A percentile compares a stretch with the other conserved stretches of the same genome.
Conservation (phyloP, 2,888 invertebrate genomes). For the Thysanoteuthis rhombus region DNA sequence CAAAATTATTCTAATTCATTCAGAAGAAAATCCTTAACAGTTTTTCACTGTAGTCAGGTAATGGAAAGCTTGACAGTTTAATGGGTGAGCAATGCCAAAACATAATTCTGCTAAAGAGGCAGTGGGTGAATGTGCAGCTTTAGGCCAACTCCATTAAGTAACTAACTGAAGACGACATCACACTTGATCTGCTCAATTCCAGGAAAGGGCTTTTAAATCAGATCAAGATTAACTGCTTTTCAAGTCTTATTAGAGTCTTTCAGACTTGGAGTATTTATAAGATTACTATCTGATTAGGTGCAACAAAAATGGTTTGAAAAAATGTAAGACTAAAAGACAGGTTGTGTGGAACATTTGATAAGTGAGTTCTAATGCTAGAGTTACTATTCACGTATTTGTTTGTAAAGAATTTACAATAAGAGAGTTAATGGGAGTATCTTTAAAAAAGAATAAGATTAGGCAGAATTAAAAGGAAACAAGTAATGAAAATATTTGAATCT, state of each 20-base stretch:
- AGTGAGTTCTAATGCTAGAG: neutral
- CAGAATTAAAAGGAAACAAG: neutral
- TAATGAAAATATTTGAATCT: neutral
- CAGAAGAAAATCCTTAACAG: neutral
- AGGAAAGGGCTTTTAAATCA: neutral
- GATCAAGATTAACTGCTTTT: neutral
- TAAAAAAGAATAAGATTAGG: neutral
- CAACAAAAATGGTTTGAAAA: neutral
- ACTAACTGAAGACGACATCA: neutral
- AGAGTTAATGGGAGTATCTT: neutral
- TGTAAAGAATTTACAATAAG: neutral
- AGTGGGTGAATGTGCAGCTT: neutral
- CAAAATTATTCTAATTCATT: neutral
- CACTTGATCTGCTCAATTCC: neutral
- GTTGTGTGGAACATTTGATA: neutral
- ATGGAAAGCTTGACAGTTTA: neutral
- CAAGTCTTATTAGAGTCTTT: neutral
- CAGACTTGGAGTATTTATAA: neutral
- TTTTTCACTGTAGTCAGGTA: neutral
- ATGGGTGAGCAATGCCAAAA: neutral
- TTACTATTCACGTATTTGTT: neutral
- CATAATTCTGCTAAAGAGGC: neutral
- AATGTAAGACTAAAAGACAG: neutral
- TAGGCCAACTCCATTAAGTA: neutral
- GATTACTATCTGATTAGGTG: neutral